These are phyloP conservation scores for Protodeltote pygarga DNA, from an alignment of 2,888 invertebrate genomes.

Conservation along the genomic window DNA sequence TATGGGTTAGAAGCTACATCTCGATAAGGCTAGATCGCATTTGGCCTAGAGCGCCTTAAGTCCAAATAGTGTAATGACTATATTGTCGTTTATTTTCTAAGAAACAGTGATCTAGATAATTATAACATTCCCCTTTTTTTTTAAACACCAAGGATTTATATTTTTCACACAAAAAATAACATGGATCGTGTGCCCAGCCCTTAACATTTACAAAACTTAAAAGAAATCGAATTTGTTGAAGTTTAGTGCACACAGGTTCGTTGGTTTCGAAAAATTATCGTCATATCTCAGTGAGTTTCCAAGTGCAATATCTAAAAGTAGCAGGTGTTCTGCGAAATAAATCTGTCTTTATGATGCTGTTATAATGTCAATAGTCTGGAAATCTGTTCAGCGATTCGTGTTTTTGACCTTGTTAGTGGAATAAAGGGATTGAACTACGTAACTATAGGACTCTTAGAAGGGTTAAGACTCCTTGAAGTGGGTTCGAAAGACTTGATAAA, in stretches of 20 bases:
- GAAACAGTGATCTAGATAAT: too few relatives aligned
- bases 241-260: constrained; percentile 18
- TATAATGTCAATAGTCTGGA: constrained; percentile 10
- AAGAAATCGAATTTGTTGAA: constrained; percentile 20
- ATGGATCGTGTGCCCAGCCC: too few relatives aligned
- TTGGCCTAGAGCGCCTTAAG: too few relatives aligned
- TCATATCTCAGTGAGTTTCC: constrained; percentile 12
- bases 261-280: constrained; percentile 30
- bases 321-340: constrained; percentile 27
- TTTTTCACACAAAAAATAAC: too few relatives aligned
- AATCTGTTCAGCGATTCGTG: constrained; percentile 1
- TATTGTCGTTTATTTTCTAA: too few relatives aligned
- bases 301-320: constrained; percentile 22
- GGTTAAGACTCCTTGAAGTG: not conserved
- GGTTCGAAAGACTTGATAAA: not conserved
- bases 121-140: too few relatives aligned
- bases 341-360: constrained; percentile 6
- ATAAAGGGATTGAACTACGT: too few relatives aligned
- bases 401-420: constrained; percentile 8
- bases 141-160: too few relatives aligned
- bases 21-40: too few relatives aligned
- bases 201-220: constrained; percentile 18
- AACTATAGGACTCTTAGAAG: not conserved
- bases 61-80: too few relatives aligned
- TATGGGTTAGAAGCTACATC: too few relatives aligned